A percentile compares a stretch with the other conserved stretches of the same genome.
Evolutionary conservation across 2,888 invertebrate genomes (phyloP).

Genomic region (Alloscopus bannaensis): DNA sequence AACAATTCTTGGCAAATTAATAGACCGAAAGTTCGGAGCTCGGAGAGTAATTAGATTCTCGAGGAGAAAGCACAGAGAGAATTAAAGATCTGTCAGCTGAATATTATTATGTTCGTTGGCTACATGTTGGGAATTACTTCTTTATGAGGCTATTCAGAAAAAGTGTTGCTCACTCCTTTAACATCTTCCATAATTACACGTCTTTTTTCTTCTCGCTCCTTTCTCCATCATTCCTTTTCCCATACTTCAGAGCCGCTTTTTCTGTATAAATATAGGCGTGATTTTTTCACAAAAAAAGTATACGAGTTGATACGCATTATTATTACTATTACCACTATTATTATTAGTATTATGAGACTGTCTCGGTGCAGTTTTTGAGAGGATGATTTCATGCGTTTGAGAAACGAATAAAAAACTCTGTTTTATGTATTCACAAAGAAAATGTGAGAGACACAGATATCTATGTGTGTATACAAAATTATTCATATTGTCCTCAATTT

Average conservation of each 20-base stretch:
- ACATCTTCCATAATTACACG: conserved; percentile 3
- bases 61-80: conserved; percentile 32
- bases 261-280: no score
- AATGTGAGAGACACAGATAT: no score
- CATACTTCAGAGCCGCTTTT: no score
- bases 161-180: conserved; percentile 30
- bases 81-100: conserved; percentile 47
- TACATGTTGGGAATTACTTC: conserved; percentile 31
- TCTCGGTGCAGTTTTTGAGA: no score
- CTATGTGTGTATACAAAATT: not conserved
- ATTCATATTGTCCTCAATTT: conserved; percentile 21
- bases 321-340: conserved; percentile 13
- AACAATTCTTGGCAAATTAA: conserved; percentile 46
- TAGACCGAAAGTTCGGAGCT: conserved; percentile 44
- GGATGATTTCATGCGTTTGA: no score
- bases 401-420: not conserved
- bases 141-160: conserved; percentile 32
- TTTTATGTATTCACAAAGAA: no score
- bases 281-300: no score
- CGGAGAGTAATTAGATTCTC: conserved; percentile 48
- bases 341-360: not conserved
- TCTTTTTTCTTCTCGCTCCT: not conserved
- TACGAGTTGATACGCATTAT: not conserved
- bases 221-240: not conserved
- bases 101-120: conserved; percentile 41